These are phyloP conservation scores for Bergia puertoricense DNA, from an alignment of 92 coral and sea anemone species.

Conservation along the genomic window DNA sequence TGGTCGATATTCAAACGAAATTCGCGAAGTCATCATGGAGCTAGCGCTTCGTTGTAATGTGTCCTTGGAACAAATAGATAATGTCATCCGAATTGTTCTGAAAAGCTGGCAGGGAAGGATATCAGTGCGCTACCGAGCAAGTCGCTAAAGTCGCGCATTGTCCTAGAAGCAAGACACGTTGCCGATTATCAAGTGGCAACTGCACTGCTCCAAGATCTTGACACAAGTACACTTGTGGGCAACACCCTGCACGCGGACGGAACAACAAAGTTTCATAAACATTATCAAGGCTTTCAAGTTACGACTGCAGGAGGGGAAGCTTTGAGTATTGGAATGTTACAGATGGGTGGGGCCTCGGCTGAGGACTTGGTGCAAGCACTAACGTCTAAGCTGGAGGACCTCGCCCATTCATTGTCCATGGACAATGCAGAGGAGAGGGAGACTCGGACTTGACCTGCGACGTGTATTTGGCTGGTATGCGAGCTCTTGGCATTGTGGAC, in stretches of 20 bases:
- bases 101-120: conserved; percentile 13
- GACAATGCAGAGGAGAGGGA: conserved; percentile 20
- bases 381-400: conserved; percentile 25
- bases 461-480: too few relatives aligned
- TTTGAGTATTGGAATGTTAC: conserved; percentile 24
- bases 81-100: conserved; percentile 24
- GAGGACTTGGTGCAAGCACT: conserved; percentile 25
- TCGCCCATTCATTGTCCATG: conserved; percentile 22
- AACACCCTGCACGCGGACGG: neutral
- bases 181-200: conserved; percentile 19
- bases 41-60: conserved; percentile 24
- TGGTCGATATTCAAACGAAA: conserved; percentile 22
- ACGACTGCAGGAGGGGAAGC: neutral
- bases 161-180: conserved; percentile 32
- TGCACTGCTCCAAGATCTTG: conserved; percentile 27
- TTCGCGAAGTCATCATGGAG: conserved; percentile 16
- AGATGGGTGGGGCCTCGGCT: conserved; percentile 25
- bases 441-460: too few relatives aligned
- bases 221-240: conserved; percentile 27
- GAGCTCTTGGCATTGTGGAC: too few relatives aligned
- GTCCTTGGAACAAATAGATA: conserved; percentile 8
- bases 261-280: too few relatives aligned
- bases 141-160: conserved; percentile 13
- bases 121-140: conserved; percentile 25
- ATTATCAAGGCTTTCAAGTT: too few relatives aligned